These are phyloP conservation scores for Geotria australis DNA, from an alignment of 2,797 vertebrate species.

Conservation along the genomic window DNA sequence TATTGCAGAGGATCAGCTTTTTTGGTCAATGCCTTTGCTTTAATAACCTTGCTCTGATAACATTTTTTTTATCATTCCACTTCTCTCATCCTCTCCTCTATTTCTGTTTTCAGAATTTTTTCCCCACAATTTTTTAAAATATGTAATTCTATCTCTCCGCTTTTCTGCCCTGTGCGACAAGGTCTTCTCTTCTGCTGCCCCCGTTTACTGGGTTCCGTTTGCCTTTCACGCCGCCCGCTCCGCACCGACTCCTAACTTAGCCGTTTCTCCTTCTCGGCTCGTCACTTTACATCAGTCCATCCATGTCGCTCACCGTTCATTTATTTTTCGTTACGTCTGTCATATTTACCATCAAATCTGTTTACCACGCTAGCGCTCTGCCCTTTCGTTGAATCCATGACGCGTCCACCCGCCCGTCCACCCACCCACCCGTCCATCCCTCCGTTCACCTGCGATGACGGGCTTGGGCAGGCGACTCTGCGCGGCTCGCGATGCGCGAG, in stretches of 20 bases:
- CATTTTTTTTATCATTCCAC: too few species aligned
- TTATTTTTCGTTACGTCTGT: not conserved
- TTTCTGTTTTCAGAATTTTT: too few species aligned
- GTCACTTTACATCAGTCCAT: not conserved
- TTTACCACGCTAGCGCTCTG: too few species aligned
- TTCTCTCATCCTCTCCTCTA: too few species aligned
- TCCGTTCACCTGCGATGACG: constrained; percentile 19
- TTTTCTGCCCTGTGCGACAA: constrained; percentile 4
- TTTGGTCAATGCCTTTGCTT: too few species aligned
- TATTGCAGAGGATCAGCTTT: too few species aligned
- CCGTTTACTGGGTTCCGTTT: constrained; percentile 13
- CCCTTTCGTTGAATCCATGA: not conserved
- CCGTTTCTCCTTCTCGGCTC: not conserved
- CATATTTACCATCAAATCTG: not conserved
- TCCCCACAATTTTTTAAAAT: too few species aligned
- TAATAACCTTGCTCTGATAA: too few species aligned
- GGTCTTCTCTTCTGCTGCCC: constrained; percentile 10
- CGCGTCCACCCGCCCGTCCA: too few species aligned
- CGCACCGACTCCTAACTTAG: not conserved
- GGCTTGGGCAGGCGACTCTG: constrained; percentile 26
- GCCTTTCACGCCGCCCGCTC: not conserved
- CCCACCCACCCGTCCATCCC: too few species aligned
- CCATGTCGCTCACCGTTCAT: not conserved
- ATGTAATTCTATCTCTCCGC: too few species aligned
- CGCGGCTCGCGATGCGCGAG: constrained; percentile 9